Conservation (phyloP, 2,113 vertebrate genomes). For the Tyto alba region DNA sequence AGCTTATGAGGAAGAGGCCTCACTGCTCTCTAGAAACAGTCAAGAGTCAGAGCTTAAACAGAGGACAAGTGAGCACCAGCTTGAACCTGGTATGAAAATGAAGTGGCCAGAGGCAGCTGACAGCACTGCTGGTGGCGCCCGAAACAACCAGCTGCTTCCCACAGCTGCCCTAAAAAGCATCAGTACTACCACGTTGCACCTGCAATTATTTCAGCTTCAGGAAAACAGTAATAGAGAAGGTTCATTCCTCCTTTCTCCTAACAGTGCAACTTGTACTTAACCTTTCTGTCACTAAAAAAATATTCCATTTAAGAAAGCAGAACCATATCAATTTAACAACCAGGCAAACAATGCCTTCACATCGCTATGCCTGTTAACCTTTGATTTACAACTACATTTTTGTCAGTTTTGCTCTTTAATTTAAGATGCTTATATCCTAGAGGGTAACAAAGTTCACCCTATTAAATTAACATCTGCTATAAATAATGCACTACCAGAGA, state of each 20-base stretch:
- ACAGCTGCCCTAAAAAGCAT: not conserved
- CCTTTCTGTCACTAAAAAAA: conserved; percentile 10
- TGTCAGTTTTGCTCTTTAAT: conserved; percentile 11
- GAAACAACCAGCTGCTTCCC: not conserved
- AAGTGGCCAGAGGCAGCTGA: not conserved
- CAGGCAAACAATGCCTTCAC: not conserved
- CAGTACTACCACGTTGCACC: not conserved
- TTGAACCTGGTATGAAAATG: rapidly evolving
- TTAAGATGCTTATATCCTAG: not conserved
- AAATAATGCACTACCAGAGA: not conserved
- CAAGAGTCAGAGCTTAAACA: not conserved
- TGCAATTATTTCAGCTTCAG: not conserved
- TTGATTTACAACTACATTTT: not conserved
- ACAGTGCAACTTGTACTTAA: not conserved
- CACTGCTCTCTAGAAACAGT: rapidly evolving
- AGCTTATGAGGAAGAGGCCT: not conserved
- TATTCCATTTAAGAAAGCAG: not conserved
- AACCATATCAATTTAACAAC: not conserved
- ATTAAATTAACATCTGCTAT: conserved; percentile 38
- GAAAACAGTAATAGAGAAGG: not conserved
- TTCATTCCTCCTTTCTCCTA: not conserved
- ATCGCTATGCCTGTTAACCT: conserved; percentile 7
- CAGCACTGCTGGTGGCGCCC: not conserved
- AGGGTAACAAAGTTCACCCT: not conserved
- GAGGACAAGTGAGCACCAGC: not conserved